Conservation (phyloP, 2,113 vertebrate species). For the Struthio camelus region DNA sequence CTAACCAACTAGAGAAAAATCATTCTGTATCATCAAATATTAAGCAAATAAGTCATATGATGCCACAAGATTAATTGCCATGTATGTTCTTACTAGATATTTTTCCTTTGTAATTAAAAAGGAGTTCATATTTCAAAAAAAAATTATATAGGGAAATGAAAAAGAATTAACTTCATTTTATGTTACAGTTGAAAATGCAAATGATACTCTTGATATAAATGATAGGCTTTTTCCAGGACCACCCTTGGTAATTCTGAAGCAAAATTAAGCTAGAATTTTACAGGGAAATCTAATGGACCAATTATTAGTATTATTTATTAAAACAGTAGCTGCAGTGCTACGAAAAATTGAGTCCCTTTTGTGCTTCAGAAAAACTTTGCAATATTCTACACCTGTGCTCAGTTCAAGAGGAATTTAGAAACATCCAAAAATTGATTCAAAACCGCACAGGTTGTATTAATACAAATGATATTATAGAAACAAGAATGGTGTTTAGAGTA, state of each 20-base stretch:
- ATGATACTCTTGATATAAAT: background rate
- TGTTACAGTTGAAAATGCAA: constrained; percentile 12
- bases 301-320: constrained; percentile 2
- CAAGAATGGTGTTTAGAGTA: background rate
- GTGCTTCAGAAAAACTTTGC: background rate
- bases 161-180: constrained; percentile 11
- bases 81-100: background rate
- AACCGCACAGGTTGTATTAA: background rate
- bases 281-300: background rate
- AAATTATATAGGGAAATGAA: constrained; percentile 34
- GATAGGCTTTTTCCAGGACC: background rate
- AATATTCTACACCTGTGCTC: background rate
- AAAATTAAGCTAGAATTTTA: constrained; percentile 30
- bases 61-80: constrained; percentile 1
- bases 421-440: background rate
- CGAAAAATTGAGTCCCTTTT: background rate
- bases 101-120: constrained; percentile 45
- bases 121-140: background rate
- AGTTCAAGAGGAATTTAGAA: background rate
- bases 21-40: constrained; percentile 38
- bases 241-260: background rate
- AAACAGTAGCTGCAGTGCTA: background rate
- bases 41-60: constrained; percentile 14
- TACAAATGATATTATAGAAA: background rate
- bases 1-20: background rate